Base-by-base conservation (phyloP, 1,140 invertebrate species). In the Mycetomoellerius zeteki region DNA sequence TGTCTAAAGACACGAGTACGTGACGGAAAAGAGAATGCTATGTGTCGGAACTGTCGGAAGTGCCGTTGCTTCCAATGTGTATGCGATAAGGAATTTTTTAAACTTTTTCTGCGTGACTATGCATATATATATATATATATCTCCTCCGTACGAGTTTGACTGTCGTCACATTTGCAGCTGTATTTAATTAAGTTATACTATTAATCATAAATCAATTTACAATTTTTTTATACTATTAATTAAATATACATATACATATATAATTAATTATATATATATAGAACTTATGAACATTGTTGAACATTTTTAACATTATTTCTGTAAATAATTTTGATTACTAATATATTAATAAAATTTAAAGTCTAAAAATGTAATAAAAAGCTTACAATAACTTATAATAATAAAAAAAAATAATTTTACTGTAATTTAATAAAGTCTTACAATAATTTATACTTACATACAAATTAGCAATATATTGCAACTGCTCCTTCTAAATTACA, bases 41-140 rank as follows among this genome's bases (percentile, higher is more conserved):
- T 88, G 72, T 92, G 92, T 92, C 94, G 94, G 94, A 95, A 95
- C 69, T 92, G 92, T 92, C 94, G 94, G 94, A 95, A 95, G 94
- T 95, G 92, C 86, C 91, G 91, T 91, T 91, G 91, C 77, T 91
- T 92, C 81, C 86, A 77, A 93, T 93, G 81, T 47, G 84, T 73
- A 58, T 89, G 73, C 86, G 87, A 76, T 86, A 86, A 91, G 87
- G 85, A 90, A 90, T 93, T 92, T 87, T 81, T 90, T 84, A 78
- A 90, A 87, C 86, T 90, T 91, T 93, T 89, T 69, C 87, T 90
- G n/a, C 52, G 10, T 43, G 10, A 43, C 19, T 54, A n/a, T 50
- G 2, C 4, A 50, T 50, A 10, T 0, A 7, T n/a, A 7, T 50
- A 7, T 16, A 50, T 50, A 10, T 0, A 7, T n/a, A 7, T 58